phyloP scores from a whole-genome alignment of 2,113 vertebrate genomes.

The Pyrgilauda ruficollis region DNA sequence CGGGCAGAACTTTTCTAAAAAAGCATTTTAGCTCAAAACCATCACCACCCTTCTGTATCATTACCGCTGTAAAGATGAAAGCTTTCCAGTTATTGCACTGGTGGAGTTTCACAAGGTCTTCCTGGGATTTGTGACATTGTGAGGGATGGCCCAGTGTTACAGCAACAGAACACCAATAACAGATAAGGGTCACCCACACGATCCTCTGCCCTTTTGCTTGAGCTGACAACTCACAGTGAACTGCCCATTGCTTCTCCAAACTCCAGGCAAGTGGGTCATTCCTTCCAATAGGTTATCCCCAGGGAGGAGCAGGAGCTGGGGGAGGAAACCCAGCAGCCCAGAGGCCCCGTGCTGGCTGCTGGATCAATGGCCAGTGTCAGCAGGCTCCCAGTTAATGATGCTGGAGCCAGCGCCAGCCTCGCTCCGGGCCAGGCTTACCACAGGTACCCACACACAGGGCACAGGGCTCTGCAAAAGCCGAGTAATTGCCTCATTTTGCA shows the following conservation, averaged over 20 bases:
- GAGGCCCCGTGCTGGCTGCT: constrained; percentile 49
- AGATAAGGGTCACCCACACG: background rate
- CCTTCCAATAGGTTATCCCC: constrained; percentile 61
- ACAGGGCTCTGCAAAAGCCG: constrained; percentile 33
- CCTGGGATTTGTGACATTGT: background rate
- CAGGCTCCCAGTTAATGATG: constrained; percentile 78
- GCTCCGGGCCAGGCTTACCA: constrained; percentile 65
- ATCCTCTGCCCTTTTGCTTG: constrained; percentile 36
- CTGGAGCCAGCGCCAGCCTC: constrained; percentile 43
- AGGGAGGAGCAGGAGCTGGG: constrained; percentile 51
- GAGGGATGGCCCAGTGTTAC: background rate
- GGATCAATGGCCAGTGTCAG: constrained; percentile 78
- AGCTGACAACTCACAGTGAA: constrained; percentile 58
- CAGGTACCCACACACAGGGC: constrained; percentile 29
- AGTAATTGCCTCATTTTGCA: constrained; percentile 73
- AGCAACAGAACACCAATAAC: background rate
- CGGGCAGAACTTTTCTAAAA: background rate
- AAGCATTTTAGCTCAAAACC: background rate
- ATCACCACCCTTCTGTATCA: background rate
- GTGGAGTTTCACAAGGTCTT: constrained; percentile 10
- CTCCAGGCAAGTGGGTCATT: constrained; percentile 37
- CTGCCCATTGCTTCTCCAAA: constrained; percentile 51
- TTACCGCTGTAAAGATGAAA: background rate
- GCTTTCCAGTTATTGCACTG: background rate
- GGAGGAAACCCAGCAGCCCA: constrained; percentile 13